Evolutionary conservation across 2,797 vertebrate species (phyloP), one percentile per base, ranked within the genome.

Genomic region (Dryobates pubescens): DNA sequence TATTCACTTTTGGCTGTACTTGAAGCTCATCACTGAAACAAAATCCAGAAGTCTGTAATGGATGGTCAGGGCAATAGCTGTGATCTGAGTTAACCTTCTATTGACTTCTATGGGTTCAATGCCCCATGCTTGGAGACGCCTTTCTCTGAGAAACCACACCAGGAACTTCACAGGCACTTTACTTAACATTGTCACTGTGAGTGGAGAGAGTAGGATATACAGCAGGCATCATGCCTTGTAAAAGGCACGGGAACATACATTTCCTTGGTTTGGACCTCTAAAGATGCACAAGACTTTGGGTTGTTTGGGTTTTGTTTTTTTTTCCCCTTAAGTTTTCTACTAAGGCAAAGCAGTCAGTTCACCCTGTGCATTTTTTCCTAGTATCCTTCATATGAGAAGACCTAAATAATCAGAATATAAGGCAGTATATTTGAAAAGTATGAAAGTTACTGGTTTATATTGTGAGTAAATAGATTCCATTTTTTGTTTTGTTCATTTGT

Each of bases 11-110:
- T 96, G 95, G 92, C 85, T 86, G 89, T 89, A 78, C 86, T 93
- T 83, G 90, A 80, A 77, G 91, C 92, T 94, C 93, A 95, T 96
- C 90, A 49, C 85, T 85, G 94, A 87, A 92, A 83, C 63, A 38
- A 91, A 95, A 93, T 76, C 83, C 85, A 95, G 1, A 65, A 68
- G 70, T 34, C 84, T 85, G 82, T n/a, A 81, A n/a, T 30, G 29
- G n/a, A 7, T 7, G 56, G 61, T 83, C 84, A 20, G 69, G 80
- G 80, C 54, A 92, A 77, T 20, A 62, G 69, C 71, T 84, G 2
- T 36, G 61, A 12, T 84, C 61, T 17, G 83, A 86, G 36, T 94
- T 95, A 92, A 91, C 88, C 94, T 93, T 64, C 85, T 77, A 20
- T 29, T 91, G 83, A 12, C 76, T 84, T 88, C 34, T 27, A 43